A percentile compares a stretch with the other conserved stretches of the same genome.
These are phyloP conservation scores for Diorhabda elongata DNA, from an alignment of 1,140 invertebrate species.

Conservation along the genomic window DNA sequence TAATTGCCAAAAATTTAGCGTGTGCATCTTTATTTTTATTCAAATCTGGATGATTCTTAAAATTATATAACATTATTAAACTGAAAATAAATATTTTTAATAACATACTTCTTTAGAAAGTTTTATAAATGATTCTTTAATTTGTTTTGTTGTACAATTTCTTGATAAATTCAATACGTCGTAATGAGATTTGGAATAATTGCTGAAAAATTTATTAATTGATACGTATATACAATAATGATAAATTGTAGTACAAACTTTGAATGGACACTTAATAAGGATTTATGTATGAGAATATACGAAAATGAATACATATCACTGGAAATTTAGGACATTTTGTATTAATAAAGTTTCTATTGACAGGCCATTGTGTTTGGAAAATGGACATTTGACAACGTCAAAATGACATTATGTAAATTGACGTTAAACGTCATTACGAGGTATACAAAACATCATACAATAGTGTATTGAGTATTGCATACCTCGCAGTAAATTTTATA, in stretches of 20 bases:
- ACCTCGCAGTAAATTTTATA: too few species aligned
- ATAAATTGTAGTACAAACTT: neutral
- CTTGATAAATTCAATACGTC: constrained; percentile 46
- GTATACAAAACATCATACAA: too few species aligned
- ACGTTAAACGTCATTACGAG: too few species aligned
- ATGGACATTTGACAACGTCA: too few species aligned
- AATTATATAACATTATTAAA: constrained; percentile 19
- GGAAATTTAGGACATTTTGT: neutral
- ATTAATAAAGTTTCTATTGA: neutral
- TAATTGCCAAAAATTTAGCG: constrained; percentile 52
- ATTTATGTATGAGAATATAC: neutral
- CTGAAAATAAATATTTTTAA: neutral
- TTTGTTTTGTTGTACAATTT: constrained; percentile 46
- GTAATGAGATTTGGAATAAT: constrained; percentile 39
- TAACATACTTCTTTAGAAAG: constrained; percentile 48
- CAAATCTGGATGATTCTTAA: constrained; percentile 54
- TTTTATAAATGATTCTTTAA: constrained; percentile 48
- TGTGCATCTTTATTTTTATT: constrained; percentile 47
- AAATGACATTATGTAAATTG: too few species aligned
- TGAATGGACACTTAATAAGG: neutral
- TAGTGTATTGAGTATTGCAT: too few species aligned
- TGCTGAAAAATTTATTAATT: constrained; percentile 8
- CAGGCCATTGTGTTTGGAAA: neutral
- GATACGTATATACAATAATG: neutral
- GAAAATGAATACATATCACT: constrained; percentile 9